Evolutionary conservation across 2,888 invertebrate species (phyloP).

Genomic region (Diloba caeruleocephala): DNA sequence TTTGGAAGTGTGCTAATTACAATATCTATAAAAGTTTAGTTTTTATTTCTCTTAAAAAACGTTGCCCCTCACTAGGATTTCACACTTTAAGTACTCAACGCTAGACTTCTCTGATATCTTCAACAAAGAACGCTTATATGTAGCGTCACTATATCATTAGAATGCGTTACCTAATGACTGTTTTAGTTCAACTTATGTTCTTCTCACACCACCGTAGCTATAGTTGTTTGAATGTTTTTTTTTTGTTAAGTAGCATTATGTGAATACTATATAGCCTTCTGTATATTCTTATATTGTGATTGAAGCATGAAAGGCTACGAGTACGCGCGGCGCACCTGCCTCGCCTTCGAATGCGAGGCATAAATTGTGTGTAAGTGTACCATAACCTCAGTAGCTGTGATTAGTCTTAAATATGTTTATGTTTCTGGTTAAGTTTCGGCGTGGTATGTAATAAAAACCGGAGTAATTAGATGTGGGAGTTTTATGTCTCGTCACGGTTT

Average conservation of each 20-base stretch:
- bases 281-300: slow-evolving; percentile 1
- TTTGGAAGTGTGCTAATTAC: too few relatives aligned
- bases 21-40: too few relatives aligned
- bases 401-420: slow-evolving; percentile 35
- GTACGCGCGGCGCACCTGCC: slow-evolving; percentile 40
- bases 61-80: too few relatives aligned
- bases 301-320: slow-evolving; percentile 20
- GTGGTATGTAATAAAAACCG: neutral
- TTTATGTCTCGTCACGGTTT: neutral
- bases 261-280: slow-evolving; percentile 1
- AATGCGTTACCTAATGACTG: too few relatives aligned
- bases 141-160: too few relatives aligned
- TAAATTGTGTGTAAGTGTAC: slow-evolving; percentile 31
- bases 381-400: slow-evolving; percentile 20
- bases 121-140: too few relatives aligned
- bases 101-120: too few relatives aligned
- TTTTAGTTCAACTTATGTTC: too few relatives aligned
- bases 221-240: too few relatives aligned
- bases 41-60: too few relatives aligned
- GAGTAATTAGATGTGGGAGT: slow-evolving; percentile 4
- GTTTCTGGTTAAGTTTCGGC: slow-evolving; percentile 8
- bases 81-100: too few relatives aligned
- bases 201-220: too few relatives aligned
- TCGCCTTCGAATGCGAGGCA: slow-evolving; percentile 20
- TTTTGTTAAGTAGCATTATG: neutral